Percentiles rank a stretch among this genome's conserved stretches.
Conservation (phyloP, 2,888 invertebrate genomes). For the Linnaemya vulpina region DNA sequence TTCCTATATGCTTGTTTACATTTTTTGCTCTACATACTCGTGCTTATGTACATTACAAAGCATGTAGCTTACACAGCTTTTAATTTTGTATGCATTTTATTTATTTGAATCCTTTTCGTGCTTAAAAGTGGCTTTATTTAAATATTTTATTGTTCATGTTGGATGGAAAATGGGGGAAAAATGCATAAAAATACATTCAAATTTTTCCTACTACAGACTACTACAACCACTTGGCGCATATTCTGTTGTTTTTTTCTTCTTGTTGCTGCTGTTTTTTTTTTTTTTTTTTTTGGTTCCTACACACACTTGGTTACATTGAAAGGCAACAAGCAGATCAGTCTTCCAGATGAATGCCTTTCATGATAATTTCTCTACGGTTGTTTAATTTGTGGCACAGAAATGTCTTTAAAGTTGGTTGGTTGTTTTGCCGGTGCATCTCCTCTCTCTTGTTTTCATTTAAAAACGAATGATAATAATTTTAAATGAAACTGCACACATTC, state of each 20-base stretch:
- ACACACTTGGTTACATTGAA: conserved; percentile 23
- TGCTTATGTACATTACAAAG: conserved; percentile 13
- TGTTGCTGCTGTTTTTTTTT: background rate
- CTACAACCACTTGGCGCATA: conserved; percentile 27
- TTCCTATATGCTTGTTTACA: background rate
- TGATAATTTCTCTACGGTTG: conserved; percentile 69
- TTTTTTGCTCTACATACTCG: no score
- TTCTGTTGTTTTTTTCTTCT: conserved; percentile 41
- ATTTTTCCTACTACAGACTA: conserved; percentile 2
- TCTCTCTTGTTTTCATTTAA: conserved; percentile 20
- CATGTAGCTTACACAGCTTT: conserved; percentile 23
- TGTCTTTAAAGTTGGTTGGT: conserved; percentile 43
- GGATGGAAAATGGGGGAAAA: conserved; percentile 30
- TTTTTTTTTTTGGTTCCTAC: background rate
- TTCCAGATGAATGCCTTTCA: conserved; percentile 71
- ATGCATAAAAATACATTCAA: conserved; percentile 35
- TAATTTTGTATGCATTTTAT: conserved; percentile 15
- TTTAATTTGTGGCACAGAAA: conserved; percentile 68
- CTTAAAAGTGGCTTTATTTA: conserved; percentile 66
- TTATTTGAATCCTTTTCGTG: conserved; percentile 62
- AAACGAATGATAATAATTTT: conserved; percentile 33
- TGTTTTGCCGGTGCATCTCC: conserved; percentile 20
- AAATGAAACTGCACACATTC: conserved; percentile 27
- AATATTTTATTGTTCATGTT: conserved; percentile 68
- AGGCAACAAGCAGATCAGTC: conserved; percentile 67